Evolutionary conservation across 1,140 invertebrate species (phyloP), one percentile per base, ranked within the genome.

Genomic region (Gonioctena quinquepunctata): DNA sequence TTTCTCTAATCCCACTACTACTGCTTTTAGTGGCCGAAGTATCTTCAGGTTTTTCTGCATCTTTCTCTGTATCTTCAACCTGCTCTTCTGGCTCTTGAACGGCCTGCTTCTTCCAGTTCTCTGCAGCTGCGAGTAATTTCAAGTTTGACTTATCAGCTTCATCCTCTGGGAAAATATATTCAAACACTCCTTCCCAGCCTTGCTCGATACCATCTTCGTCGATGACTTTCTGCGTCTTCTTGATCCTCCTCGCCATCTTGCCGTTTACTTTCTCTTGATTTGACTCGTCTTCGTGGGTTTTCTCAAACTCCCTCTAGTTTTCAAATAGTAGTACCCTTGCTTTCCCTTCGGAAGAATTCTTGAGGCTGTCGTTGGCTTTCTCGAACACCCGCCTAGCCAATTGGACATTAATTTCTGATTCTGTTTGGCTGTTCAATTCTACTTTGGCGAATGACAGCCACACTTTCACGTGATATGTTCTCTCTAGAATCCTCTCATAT

Each of bases 151-250:
- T 90, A 26, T 93, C 91, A 77, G 93, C 92, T 86, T 99, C 96
- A 85, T 99, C 97, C 85, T 98, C 96, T 66, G 98, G 97, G 84
- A 99, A 99, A 72, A 99, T 95, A 80, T 98, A 99, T 84, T 99
- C 98, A 81, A 96, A 97, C 70, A 99, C 94, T 86, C 99, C 98
- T 86, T 99, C 97, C 97, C 97, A 99, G 1, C 96, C 97, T 83
- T 96, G 95, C 80, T 99, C 95, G 23, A 94, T 92, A 77, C 97
- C 97, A 83, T 95, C 94, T 76, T 98, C 95, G 72, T 93, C 94
- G 57, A 97, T 88, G 73, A 99, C 92, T 82, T 96, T 96, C 81
- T 96, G 92, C 75, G 96, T 89, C 79, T 95, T 96, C 84, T 99
- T 99, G 57, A 99, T 93, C 82, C 95, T 91, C 69, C 92, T 91